Evolutionary conservation across 2,888 invertebrate species (phyloP).

Genomic region (Microctonus brassicae): DNA sequence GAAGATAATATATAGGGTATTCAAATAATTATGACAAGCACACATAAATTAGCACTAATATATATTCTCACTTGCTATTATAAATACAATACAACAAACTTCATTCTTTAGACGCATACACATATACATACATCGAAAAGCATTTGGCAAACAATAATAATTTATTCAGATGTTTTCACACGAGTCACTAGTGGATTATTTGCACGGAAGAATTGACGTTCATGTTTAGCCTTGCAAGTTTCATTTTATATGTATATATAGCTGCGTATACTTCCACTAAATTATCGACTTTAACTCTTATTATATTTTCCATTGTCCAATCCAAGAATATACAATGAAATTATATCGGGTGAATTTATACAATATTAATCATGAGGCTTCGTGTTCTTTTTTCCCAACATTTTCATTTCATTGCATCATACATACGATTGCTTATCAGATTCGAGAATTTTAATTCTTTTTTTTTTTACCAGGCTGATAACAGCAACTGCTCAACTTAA

Average conservation of each 20-base stretch:
- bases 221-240: neutral
- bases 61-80: neutral
- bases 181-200: slow-evolving; percentile 31
- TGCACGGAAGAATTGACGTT: slow-evolving; percentile 4
- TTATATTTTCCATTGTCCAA: neutral
- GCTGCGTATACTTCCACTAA: neutral
- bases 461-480: no score
- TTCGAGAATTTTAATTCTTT: slow-evolving; percentile 5
- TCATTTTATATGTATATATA: neutral
- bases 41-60: slow-evolving; percentile 23
- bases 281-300: neutral
- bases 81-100: neutral
- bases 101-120: slow-evolving; percentile 29
- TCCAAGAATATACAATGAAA: slow-evolving; percentile 1
- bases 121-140: slow-evolving; percentile 53
- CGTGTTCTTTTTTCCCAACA: neutral
- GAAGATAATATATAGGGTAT: slow-evolving; percentile 61
- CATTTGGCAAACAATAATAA: slow-evolving; percentile 69
- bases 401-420: neutral
- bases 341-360: neutral
- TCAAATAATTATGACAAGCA: slow-evolving; percentile 58
- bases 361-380: slow-evolving; percentile 3
- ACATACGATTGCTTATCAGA: slow-evolving; percentile 20
- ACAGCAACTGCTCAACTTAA: no score
- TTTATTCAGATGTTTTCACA: slow-evolving; percentile 69